Evolutionary conservation across 2,797 vertebrate genomes (phyloP), one percentile per base, ranked within the genome.

Genomic region (Syncerus caffer): DNA sequence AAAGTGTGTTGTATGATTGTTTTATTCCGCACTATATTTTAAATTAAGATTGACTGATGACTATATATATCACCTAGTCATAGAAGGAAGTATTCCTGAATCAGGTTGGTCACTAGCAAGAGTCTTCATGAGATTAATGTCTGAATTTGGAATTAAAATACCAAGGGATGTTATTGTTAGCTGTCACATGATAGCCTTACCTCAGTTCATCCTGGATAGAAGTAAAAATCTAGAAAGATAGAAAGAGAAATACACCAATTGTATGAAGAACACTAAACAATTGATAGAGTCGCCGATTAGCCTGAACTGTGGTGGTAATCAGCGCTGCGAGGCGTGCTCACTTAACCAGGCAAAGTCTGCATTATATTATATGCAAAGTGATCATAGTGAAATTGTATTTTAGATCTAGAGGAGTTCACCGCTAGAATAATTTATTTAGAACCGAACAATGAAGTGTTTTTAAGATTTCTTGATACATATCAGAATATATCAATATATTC

Each of bases 401-500:
- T 62, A 90, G 14, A 78, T 84, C 62, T 60, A 53, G 53, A 96
- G 94, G 89, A 47, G 50, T 45, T 95, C 34, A 90, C 83, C 97
- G 57, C 62, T 95, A 83, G 57, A 55, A n/a, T 89, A 93, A 60
- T 64, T 95, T 86, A 89, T 89, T 60, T 57, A 95, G 55, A 82
- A 91, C 15, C 2, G 34, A 71, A 7, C 51, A 62, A 13, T 83
- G 97, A 71, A 16, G 78, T 89, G 17, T 31, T 79, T 95, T 50
- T 93, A 76, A 91, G 21, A 62, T 93, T 98, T 94, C 87, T 92
- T 95, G 57, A 76, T 60, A 45, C 89, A 94, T 53, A 85, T 95
- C 96, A 79, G 79, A 78, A 51, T 88, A 38, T 95, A 57, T 90
- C 4, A 67, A 42, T 57, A 62, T 92, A 87, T 38, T 6, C 45